Base-by-base conservation (phyloP, 1,140 invertebrate species). In the Drosophila murphyi region DNA sequence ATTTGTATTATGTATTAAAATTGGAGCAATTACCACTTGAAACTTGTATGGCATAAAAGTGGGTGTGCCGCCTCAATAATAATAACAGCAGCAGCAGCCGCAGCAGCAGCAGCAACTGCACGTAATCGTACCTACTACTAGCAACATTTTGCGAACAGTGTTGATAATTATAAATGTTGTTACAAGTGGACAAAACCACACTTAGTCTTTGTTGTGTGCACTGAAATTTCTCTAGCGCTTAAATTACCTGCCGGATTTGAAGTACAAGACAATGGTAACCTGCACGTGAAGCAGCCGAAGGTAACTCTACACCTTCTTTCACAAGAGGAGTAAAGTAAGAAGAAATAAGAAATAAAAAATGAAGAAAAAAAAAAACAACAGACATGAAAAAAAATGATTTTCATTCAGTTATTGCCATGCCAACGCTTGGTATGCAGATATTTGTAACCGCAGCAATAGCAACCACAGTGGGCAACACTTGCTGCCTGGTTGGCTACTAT, bases 1-100 rank as follows among this genome's bases (percentile, higher is more conserved):
- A 78, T 83, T 89, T 78, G 89, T 89, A 89, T 89, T 81, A 83
- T 81, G 86, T 89, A 89, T 89, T 89, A 85, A 89, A 89, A 89
- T 89, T 89, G 86, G 85, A 89, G 85, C 85, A 89, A 89, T 89
- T 89, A 89, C 85, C 85, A 87, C 80, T 87, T 80, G 77, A 50
- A 89, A 87, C 85, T 72, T 69, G 85, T 89, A 85, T 88, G 76
- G 64, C 80, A 83, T 82, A 77, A 75, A 80, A 78, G 85, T 88
- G 85, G 85, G 85, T 88, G 85, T 88, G 85, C 80, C 75, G 55
- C 48, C 45, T 54, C 73, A 63, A 12, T 56, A 48, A 37, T 35
- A 60, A 50, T 48, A 48, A 7, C 41, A 61, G 51, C 56, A 56
- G 20, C 57, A 73, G 31, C 41, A 61, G 7, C 43, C 47, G 8